These are phyloP conservation scores for Phortica magna DNA, from an alignment of 2,888 invertebrate genomes.

Conservation along the genomic window DNA sequence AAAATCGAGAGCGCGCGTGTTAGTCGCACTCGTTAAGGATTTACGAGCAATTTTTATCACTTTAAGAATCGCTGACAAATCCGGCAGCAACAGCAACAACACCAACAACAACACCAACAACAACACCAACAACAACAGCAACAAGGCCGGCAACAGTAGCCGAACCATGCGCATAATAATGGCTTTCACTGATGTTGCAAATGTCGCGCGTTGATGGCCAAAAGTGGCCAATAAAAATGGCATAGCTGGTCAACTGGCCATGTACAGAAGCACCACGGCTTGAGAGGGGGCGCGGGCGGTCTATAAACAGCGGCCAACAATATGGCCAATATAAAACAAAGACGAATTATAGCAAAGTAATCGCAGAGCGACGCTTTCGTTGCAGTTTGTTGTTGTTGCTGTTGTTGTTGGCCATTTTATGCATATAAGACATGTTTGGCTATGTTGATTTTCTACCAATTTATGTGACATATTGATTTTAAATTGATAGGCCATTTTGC, in stretches of 20 bases:
- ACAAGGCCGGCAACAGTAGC: constrained; percentile 39
- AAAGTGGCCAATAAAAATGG: constrained; percentile 72
- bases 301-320: no score
- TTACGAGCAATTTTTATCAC: constrained; percentile 78
- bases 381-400: constrained; percentile 54
- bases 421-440: constrained; percentile 45
- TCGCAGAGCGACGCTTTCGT: constrained; percentile 49
- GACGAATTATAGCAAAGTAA: constrained; percentile 73
- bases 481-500: constrained; percentile 77
- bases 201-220: constrained; percentile 63
- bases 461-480: constrained; percentile 79
- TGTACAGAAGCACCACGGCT: no score
- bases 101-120: constrained; percentile 41
- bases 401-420: constrained; percentile 44
- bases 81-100: constrained; percentile 68
- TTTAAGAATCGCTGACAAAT: constrained; percentile 78
- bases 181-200: constrained; percentile 68
- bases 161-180: constrained; percentile 71
- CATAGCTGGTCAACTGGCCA: constrained; percentile 46
- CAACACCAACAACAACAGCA: constrained; percentile 59
- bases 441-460: constrained; percentile 76
- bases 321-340: constrained; percentile 37
- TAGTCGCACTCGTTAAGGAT: constrained; percentile 77
- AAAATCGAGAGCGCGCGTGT: constrained; percentile 59
- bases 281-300: constrained; percentile 38